Percentiles rank a stretch among this genome's conserved stretches.
Conservation (phyloP, 1,140 invertebrate species). For the Cotesia glomerata region DNA sequence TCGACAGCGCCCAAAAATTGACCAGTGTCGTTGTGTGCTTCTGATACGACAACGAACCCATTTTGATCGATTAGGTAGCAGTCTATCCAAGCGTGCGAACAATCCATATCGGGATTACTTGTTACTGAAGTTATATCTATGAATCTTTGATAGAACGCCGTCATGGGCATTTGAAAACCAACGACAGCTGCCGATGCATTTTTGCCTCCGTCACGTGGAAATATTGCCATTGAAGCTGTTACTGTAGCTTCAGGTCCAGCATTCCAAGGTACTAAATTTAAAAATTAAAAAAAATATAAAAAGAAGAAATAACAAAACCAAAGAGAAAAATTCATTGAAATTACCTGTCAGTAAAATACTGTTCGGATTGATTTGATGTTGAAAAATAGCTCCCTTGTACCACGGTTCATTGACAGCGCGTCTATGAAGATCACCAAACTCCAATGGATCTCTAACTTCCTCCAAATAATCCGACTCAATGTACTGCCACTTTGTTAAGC, state of each 20-base stretch:
- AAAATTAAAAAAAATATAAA: background rate
- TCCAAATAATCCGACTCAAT: conserved; percentile 46
- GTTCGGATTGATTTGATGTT: conserved; percentile 77
- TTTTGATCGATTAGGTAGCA: conserved; percentile 90
- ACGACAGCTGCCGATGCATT: conserved; percentile 87
- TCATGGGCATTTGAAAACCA: conserved; percentile 82
- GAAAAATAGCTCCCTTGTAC: conserved; percentile 90
- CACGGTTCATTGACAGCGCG: conserved; percentile 88
- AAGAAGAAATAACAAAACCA: background rate
- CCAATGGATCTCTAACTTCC: conserved; percentile 59
- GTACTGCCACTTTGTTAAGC: conserved; percentile 84
- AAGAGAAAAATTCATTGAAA: background rate
- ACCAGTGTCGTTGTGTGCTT: conserved; percentile 73
- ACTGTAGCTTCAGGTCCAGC: conserved; percentile 66
- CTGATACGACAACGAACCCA: conserved; percentile 84
- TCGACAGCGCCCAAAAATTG: conserved; percentile 86
- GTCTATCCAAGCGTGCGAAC: conserved; percentile 68
- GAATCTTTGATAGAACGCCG: conserved; percentile 71
- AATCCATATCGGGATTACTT: conserved; percentile 52
- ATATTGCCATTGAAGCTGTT: conserved; percentile 85
- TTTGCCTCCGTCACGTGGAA: conserved; percentile 76
- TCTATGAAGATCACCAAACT: conserved; percentile 80
- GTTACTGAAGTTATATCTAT: conserved; percentile 70
- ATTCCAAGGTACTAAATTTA: conserved; percentile 73
- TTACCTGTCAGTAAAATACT: conserved; percentile 56